A percentile compares a stretch with the other conserved stretches of the same genome.
Conservation (phyloP, 2,888 invertebrate genomes). For the Xestia sexstrigata region DNA sequence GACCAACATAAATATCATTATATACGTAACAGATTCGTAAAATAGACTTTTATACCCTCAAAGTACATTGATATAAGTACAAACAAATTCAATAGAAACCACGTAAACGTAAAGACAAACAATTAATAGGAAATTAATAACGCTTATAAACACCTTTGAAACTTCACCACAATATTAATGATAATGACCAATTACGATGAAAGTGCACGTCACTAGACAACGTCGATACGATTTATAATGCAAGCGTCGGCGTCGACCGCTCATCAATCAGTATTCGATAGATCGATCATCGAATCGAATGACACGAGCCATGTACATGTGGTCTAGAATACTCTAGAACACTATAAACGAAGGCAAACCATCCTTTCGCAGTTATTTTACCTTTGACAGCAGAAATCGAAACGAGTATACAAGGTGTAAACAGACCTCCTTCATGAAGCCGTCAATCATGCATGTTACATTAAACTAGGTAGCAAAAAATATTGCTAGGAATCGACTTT, state of each 20-base stretch:
- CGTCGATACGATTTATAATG: constrained; percentile 49
- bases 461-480: not conserved
- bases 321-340: constrained; percentile 8
- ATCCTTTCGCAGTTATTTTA: not conserved
- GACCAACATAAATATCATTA: not conserved
- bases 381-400: not conserved
- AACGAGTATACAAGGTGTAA: not conserved
- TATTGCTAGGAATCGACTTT: not conserved
- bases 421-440: not conserved
- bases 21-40: not conserved
- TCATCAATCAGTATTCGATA: constrained; percentile 65
- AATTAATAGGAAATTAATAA: constrained; percentile 37
- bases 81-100: constrained; percentile 28
- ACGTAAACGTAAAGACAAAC: constrained; percentile 16
- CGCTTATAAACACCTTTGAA: constrained; percentile 9
- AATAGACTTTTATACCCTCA: not conserved
- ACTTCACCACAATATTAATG: constrained; percentile 11
- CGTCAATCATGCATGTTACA: not conserved
- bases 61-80: constrained; percentile 12
- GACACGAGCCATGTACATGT: constrained; percentile 47
- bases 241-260: constrained; percentile 27
- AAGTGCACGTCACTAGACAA: constrained; percentile 42
- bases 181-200: constrained; percentile 33
- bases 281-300: constrained; percentile 54
- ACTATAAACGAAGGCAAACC: constrained; percentile 9